Base-by-base conservation (phyloP, 2,888 invertebrate species). In the Blastobasis lacticolella region DNA sequence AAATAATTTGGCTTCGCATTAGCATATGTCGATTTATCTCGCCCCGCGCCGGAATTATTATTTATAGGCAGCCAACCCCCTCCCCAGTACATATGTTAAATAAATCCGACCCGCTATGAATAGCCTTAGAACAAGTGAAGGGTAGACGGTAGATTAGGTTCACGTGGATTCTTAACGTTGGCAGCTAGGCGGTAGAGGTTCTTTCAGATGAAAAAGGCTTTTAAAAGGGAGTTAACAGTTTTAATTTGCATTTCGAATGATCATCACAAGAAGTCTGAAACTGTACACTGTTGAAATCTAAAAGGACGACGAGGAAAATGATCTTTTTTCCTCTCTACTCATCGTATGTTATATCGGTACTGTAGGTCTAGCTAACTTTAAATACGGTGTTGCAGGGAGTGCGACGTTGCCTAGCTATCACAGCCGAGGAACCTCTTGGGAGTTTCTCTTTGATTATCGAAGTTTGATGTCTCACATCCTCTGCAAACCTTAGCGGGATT, bases 11-110 rank as follows among this genome's bases (percentile, higher is more conserved):
- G 79, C 75, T 67, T 67, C 69, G 68, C 75, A 88, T 88, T 88
- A 86, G 78, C 88, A 88, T 88, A 88, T 69, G 87, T 86, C 88
- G 87, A 88, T 88, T 87, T 88, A 88, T 88, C 85, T 86, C 75
- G 69, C 69, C 68, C 60, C 65, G 71, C 73, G 65, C 70, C 65
- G 66, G 80, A 79, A 85, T 87, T 88, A 87, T 88, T 88, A 88
- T 88, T 88, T 87, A 87, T 86, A 63, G 78, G 59, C 66, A 52
- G 55, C 48, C 69, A 69, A 64, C 71, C 73, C 76, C 69, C 60
- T 64, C 69, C 69, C 76, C 66, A 73, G 78, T 81, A 79, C 82
- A 78, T 83, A 83, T 82, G 84, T 85, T 85, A 80, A 75, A 72
- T 78, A 81, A 85, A 84, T 81, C 85, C 78, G 66, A 58, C 47